Base-by-base conservation (phyloP, 1,140 invertebrate genomes). In the Probaryconus sp. region DNA sequence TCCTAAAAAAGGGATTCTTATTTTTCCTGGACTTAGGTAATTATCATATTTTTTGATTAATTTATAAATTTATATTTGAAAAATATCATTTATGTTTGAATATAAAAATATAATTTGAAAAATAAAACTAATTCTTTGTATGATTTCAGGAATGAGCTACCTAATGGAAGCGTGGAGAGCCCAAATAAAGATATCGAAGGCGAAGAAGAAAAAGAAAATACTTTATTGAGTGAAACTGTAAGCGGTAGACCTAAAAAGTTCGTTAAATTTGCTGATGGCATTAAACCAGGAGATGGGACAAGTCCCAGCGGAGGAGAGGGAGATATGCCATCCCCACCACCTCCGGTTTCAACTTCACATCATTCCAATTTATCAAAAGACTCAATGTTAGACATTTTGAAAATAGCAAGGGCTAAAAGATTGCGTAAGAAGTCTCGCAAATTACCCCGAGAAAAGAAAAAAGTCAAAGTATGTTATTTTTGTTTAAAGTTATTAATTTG, bases 181-280 rank as follows among this genome's bases (percentile, higher is more conserved):
- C 21, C 61, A 7, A 60, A 20, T 9, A 69, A 79, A 20, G 64
- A 76, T 6, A 61, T 43, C 7, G 71, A 75, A 0, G 55, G 76
- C 5, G 76, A 79, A 5, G 71, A 78, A 1, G 64, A 74, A 13
- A 78, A 76, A 18, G 77, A 81, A 3, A 69, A 75, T n/a, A 1
- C 4, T 0, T 76, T 83, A 5, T 28, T 42, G 6, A 78, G 82
- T 0, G 63, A 65, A 2, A 68, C 38, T 26, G 14, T 79, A 21
- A 11, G 18, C 20, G 20, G 79, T 48, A 55, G n/a, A 13, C 48
- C 75, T 47, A 48, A 85, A 31, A 90, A 92, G 70, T 84, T 79
- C 5, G 91, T 92, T 0, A 89, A 90, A 75, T 92, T 92, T 76
- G 91, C 91, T 2, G 91, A 92, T 82, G 91, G 91, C 14, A 83